These are phyloP conservation scores for Umimayanthus chanpuru DNA, from an alignment of 92 coral and sea anemone genomes.

Conservation along the genomic window DNA sequence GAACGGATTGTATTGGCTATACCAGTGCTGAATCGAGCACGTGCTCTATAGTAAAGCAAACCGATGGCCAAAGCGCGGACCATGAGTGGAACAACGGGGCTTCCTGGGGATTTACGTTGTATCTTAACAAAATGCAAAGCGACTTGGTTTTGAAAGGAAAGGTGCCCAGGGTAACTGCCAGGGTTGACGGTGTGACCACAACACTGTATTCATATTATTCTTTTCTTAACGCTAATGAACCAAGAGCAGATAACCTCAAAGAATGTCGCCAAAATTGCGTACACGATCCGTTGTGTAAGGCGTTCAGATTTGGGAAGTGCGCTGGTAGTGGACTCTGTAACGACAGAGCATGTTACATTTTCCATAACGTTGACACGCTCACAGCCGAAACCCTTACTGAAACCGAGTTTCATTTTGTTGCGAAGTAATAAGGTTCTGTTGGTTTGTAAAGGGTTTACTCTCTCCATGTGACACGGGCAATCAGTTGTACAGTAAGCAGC, in stretches of 20 bases:
- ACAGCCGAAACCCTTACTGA: neutral
- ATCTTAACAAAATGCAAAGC: neutral
- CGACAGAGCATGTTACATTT: neutral
- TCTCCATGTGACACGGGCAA: neutral
- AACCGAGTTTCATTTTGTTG: neutral
- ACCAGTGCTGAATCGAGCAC: neutral
- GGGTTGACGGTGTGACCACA: neutral
- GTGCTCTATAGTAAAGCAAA: neutral
- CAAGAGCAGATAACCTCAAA: neutral
- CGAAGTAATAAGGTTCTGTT: neutral
- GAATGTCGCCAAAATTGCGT: neutral
- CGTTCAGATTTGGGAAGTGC: neutral
- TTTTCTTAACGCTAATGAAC: neutral
- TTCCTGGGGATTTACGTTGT: neutral
- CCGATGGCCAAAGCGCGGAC: no score
- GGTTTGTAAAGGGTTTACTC: neutral
- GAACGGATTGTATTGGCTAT: neutral
- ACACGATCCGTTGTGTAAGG: slow-evolving; percentile 10
- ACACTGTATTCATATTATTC: neutral
- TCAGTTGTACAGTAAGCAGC: neutral
- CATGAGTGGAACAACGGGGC: neutral
- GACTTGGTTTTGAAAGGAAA: neutral
- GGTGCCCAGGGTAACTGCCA: neutral
- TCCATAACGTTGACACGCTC: neutral
- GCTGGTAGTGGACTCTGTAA: neutral